Conservation (phyloP, 1,140 invertebrate genomes). For the Ostrea denselamellosa region DNA sequence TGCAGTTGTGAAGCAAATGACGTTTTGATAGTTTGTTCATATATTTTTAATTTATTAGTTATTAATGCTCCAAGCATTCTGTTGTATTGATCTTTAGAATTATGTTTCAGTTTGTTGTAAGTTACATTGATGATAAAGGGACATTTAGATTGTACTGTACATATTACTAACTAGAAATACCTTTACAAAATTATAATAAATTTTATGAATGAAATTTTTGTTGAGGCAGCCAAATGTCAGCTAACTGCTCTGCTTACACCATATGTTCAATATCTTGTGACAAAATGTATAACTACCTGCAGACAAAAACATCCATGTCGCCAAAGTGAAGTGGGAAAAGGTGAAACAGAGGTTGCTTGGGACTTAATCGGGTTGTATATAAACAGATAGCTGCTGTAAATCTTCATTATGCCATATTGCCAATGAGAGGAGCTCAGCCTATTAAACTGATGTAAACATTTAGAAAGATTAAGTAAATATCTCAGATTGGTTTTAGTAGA, state of each 20-base stretch:
- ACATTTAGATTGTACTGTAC: not conserved
- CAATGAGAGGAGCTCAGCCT: constrained; percentile 18
- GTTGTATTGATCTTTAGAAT: too few species aligned
- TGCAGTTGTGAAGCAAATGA: too few species aligned
- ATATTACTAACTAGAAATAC: not conserved
- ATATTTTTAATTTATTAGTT: too few species aligned
- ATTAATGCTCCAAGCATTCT: too few species aligned
- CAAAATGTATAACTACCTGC: not conserved
- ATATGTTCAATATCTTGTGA: not conserved
- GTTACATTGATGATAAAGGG: not conserved
- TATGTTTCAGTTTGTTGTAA: not conserved
- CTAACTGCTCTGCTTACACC: not conserved
- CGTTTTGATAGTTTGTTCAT: too few species aligned
- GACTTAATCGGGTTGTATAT: constrained; percentile 10
- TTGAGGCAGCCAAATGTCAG: not conserved
- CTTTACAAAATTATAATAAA: not conserved
- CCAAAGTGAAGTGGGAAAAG: not conserved
- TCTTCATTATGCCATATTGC: constrained; percentile 37
- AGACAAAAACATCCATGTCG: constrained; percentile 24
- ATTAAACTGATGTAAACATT: constrained; percentile 38
- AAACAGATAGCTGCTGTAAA: constrained; percentile 23
- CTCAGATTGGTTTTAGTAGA: not conserved
- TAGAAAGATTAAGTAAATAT: constrained; percentile 10
- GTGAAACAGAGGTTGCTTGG: not conserved
- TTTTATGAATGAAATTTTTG: constrained; percentile 17